These are phyloP conservation scores for Crotalus helleri DNA, from an alignment of 2,113 vertebrate species.

Conservation along the genomic window DNA sequence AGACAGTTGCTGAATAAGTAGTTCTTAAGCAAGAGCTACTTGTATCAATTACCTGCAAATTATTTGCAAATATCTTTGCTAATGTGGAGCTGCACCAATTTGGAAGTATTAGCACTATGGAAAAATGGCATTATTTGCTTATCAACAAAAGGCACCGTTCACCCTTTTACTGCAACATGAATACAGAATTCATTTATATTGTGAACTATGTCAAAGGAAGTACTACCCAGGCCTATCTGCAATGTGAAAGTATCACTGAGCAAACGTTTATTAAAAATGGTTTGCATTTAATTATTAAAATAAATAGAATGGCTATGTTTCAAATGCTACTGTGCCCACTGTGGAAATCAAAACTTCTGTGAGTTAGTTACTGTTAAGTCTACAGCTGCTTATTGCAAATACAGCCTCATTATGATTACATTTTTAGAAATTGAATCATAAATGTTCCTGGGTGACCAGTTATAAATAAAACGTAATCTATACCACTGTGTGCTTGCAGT, in stretches of 20 bases:
- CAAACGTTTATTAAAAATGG: not conserved
- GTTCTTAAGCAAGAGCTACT: not conserved
- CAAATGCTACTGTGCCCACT: not conserved
- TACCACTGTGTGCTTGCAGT: not conserved
- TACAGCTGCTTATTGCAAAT: not conserved
- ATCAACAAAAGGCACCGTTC: not conserved
- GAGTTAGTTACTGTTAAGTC: not conserved
- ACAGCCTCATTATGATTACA: not conserved
- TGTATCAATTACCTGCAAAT: not conserved
- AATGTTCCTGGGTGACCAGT: constrained; percentile 11
- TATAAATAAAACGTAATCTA: constrained; percentile 30
- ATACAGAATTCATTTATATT: not conserved
- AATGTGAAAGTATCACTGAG: not conserved
- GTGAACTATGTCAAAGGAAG: not conserved
- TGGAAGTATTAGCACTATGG: too few species aligned
- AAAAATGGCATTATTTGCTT: not conserved
- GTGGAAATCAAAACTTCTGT: not conserved
- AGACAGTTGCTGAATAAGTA: not conserved
- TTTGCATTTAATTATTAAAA: not conserved
- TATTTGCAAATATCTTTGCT: not conserved
- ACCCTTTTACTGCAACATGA: not conserved
- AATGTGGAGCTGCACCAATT: not conserved
- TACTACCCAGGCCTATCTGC: not conserved
- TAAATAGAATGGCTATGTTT: not conserved
- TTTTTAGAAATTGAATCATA: constrained; percentile 18